Percentiles rank a stretch among this genome's conserved stretches.
phyloP scores from a whole-genome alignment of 2,797 vertebrate species.

The Tragelaphus eurycerus region DNA sequence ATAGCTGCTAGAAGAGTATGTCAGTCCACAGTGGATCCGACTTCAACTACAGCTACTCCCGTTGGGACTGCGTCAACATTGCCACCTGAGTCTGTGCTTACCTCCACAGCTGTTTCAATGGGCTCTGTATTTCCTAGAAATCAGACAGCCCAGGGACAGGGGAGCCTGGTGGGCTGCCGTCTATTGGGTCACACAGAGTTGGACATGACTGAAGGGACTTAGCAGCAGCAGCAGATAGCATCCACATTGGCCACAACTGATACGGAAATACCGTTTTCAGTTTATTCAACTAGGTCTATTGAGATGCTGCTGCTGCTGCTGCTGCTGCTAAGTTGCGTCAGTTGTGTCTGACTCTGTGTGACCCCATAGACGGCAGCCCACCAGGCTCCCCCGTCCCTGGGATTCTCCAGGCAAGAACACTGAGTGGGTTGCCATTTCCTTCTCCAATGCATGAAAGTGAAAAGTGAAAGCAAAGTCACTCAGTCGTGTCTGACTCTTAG shows the following conservation, averaged over 20 bases:
- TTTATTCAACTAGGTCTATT: constrained; percentile 11
- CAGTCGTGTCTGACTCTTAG: too few species aligned
- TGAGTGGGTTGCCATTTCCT: too few species aligned
- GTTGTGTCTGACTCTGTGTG: too few species aligned
- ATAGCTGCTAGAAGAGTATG: neutral
- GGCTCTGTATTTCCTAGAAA: constrained; percentile 30
- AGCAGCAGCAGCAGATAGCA: neutral
- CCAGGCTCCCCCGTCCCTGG: too few species aligned
- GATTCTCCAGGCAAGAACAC: too few species aligned
- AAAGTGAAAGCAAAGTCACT: too few species aligned
- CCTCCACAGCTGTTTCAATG: neutral
- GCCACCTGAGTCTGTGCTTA: neutral
- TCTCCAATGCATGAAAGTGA: too few species aligned
- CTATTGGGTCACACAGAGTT: neutral
- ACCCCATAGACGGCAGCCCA: too few species aligned
- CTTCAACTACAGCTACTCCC: neutral
- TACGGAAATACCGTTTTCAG: neutral
- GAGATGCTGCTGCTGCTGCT: neutral
- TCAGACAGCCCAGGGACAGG: neutral
- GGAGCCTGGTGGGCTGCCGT: neutral
- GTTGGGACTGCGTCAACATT: neutral
- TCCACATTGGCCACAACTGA: neutral
- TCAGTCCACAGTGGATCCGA: neutral
- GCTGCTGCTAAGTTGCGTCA: too few species aligned
- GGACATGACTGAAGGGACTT: neutral